Conservation (phyloP, 2,797 vertebrate genomes). For the Pachyuromys duprasi region DNA sequence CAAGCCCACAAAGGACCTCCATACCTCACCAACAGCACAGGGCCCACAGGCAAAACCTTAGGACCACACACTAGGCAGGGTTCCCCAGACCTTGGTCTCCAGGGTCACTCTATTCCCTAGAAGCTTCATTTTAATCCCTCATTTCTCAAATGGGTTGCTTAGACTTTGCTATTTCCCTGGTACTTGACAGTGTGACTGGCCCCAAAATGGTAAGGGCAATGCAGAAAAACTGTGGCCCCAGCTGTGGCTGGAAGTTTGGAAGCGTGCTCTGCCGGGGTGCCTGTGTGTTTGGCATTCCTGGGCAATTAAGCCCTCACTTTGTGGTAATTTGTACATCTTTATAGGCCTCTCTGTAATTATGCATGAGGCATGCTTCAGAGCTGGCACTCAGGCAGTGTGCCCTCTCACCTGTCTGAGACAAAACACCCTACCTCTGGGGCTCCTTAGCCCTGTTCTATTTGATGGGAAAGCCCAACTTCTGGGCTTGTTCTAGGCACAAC, state of each 20-base stretch:
- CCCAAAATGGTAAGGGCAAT: accelerated
- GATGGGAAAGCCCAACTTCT: not conserved
- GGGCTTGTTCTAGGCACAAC: not conserved
- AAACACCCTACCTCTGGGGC: not conserved
- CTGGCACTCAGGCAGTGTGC: not conserved
- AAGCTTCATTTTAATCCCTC: not conserved
- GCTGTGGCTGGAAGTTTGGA: not conserved
- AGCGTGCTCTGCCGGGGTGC: accelerated
- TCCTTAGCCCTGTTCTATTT: not conserved
- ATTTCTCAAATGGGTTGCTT: not conserved
- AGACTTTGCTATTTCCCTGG: not conserved
- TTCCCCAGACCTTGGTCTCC: not conserved
- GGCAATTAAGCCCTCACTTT: not conserved
- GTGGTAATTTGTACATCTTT: not conserved
- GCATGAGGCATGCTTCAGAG: accelerated
- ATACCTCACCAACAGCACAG: no score
- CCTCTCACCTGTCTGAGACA: not conserved
- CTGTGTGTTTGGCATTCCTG: not conserved
- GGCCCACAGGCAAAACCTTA: not conserved
- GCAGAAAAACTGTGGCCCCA: not conserved
- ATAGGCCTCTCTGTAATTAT: not conserved
- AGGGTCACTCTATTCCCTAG: not conserved
- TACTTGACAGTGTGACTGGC: accelerated
- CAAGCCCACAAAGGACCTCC: not conserved
- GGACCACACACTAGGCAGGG: not conserved